Evolutionary conservation across 1,140 invertebrate species (phyloP), one percentile per base, ranked within the genome.

Genomic region (Holcopasites calliopsidis): DNA sequence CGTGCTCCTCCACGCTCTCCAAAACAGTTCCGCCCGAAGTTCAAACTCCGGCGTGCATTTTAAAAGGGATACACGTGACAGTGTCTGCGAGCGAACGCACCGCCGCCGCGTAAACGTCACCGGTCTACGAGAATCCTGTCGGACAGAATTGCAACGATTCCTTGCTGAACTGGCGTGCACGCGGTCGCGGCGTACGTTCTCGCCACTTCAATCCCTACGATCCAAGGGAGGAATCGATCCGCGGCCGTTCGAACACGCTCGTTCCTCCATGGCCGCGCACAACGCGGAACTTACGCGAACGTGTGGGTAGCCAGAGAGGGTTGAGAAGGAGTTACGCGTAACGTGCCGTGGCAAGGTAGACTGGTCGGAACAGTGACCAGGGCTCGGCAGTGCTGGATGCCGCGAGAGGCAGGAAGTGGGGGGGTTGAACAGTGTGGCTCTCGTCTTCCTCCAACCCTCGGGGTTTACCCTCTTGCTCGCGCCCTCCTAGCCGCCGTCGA

Each of bases 321-420:
- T 23, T 10, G 18, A 26, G 31, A 31, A 31, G 31, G 61, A 58
- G 35, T 33, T 61, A 76, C 66, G 58, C 28, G 58, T 66, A 44
- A 82, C 73, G 57, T 65, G 74, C 61, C 75, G 68, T 65, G 76
- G 76, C 80, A 81, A 72, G 81, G 55, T 64, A 82, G 64, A 77
- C 81, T 81, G 80, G 62, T 82, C 70, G 65, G 81, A 83, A 80
- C 78, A 73, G 66, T 80, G 79, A 77, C 81, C 76, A 79, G 81
- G 80, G 81, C 76, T 83, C 80, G 79, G 76, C 80, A 62, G 71
- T 82, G 80, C 58, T 68, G 73, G 80, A 77, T 77, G 68, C 70
- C 58, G 31, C 71, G 66, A 65, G 58, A 68, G 33, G 69, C 40
- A 65, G n/a, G n/a, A 74, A 52, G 62, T 58, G 72, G 79, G 75